Percentiles rank a stretch among this genome's conserved stretches.
Evolutionary conservation across 2,888 invertebrate genomes (phyloP).

Genomic region (Schizotus pectinicornis): DNA sequence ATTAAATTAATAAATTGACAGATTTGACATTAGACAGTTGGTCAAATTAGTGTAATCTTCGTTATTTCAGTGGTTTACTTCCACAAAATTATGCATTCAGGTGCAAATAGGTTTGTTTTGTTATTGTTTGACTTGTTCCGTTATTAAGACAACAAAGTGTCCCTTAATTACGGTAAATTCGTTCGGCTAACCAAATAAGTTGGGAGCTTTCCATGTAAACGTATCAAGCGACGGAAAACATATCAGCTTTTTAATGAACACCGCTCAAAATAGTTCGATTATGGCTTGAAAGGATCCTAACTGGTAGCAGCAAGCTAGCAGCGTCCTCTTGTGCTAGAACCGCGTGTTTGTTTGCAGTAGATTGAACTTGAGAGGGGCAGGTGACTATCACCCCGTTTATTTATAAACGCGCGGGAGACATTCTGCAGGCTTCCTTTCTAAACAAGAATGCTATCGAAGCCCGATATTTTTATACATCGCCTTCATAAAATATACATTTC

Average conservation of each 20-base stretch:
- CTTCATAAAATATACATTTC: constrained; percentile 51
- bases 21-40: constrained; percentile 4
- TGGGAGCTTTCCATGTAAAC: constrained; percentile 22
- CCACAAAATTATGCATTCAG: constrained; percentile 5
- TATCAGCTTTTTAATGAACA: constrained; percentile 43
- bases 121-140: constrained; percentile 5
- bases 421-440: constrained; percentile 55
- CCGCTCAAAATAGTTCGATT: constrained; percentile 46
- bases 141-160: constrained; percentile 41
- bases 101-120: constrained; percentile 2
- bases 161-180: constrained; percentile 35
- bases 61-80: constrained; percentile 4
- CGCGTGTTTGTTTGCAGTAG: constrained; percentile 49
- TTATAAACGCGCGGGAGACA: constrained; percentile 55
- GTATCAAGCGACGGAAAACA: constrained; percentile 38
- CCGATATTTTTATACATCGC: constrained; percentile 55
- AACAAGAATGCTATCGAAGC: constrained; percentile 52
- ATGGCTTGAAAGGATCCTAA: constrained; percentile 36
- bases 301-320: constrained; percentile 10
- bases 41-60: not conserved
- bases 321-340: constrained; percentile 46
- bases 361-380: constrained; percentile 51
- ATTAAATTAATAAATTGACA: constrained; percentile 3
- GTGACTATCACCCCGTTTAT: constrained; percentile 55
- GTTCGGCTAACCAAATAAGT: not conserved